A percentile compares a stretch with the other conserved stretches of the same genome.
phyloP scores from a whole-genome alignment of 1,140 invertebrate genomes.

The Acromyrmex echinatior region DNA sequence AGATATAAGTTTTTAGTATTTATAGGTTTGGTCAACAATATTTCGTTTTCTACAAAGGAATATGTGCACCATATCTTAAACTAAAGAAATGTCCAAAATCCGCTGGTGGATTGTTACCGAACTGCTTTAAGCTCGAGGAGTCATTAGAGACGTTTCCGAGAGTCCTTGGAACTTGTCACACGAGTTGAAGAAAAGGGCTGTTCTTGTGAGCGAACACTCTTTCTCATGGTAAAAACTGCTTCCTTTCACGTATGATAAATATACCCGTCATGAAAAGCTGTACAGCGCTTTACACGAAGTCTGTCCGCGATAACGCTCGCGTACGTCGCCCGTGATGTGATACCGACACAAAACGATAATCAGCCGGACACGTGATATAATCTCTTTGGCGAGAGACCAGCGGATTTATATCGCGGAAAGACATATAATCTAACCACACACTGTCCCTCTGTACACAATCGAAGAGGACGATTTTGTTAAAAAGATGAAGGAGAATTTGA shows the following conservation, averaged over 20 bases:
- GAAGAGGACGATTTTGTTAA: no score
- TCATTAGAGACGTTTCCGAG: slow-evolving; percentile 6
- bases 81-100: not conserved
- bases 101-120: not conserved
- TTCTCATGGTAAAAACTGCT: slow-evolving; percentile 28
- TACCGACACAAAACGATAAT: not conserved
- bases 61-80: not conserved
- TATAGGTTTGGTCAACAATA: not conserved
- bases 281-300: not conserved
- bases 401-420: not conserved
- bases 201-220: slow-evolving; percentile 15
- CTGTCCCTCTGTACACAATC: no score
- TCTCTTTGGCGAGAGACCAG: not conserved
- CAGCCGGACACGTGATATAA: not conserved
- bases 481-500: no score
- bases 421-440: not conserved
- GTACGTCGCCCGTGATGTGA: not conserved
- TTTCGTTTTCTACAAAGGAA: not conserved
- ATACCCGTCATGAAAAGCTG: slow-evolving; percentile 34
- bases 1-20: not conserved
- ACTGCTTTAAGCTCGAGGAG: not conserved
- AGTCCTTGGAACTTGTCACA: not conserved
- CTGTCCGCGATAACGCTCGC: slow-evolving; percentile 1
- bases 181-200: slow-evolving; percentile 17
- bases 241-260: slow-evolving; percentile 41